A percentile compares a stretch with the other conserved stretches of the same genome.
Conservation (phyloP, 2,113 vertebrate genomes). For the Willisornis vidua region DNA sequence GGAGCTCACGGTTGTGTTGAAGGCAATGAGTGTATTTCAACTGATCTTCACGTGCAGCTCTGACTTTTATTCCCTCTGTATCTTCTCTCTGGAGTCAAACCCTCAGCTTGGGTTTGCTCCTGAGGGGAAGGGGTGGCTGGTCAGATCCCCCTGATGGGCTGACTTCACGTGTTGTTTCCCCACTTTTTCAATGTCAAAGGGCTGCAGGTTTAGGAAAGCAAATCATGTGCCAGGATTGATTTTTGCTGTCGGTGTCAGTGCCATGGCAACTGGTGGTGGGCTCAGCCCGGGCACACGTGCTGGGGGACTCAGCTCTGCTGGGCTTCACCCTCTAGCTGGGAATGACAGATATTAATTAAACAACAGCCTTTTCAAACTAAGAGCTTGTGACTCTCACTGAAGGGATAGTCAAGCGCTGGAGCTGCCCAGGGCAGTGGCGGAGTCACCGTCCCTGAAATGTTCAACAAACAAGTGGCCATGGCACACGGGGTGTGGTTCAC, state of each 20-base stretch:
- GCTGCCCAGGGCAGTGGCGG: rapidly evolving
- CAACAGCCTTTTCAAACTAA: rapidly evolving
- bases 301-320: not conserved
- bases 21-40: not conserved
- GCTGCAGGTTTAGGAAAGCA: not conserved
- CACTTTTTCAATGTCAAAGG: not conserved
- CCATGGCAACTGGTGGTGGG: not conserved
- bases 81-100: not conserved
- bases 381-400: rapidly evolving
- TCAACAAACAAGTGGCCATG: rapidly evolving
- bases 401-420: rapidly evolving
- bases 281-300: rapidly evolving
- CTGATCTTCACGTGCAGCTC: not conserved
- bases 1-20: not conserved
- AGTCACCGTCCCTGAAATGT: rapidly evolving
- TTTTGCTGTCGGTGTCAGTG: rapidly evolving
- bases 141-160: not conserved
- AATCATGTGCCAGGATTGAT: not conserved
- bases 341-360: rapidly evolving
- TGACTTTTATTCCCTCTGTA: not conserved
- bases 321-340: not conserved
- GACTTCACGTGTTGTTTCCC: rapidly evolving
- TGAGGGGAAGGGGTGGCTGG: not conserved
- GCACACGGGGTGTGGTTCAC: not conserved
- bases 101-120: not conserved